Evolutionary conservation across 2,113 vertebrate species (phyloP).

Genomic region (Podilymbus podiceps): DNA sequence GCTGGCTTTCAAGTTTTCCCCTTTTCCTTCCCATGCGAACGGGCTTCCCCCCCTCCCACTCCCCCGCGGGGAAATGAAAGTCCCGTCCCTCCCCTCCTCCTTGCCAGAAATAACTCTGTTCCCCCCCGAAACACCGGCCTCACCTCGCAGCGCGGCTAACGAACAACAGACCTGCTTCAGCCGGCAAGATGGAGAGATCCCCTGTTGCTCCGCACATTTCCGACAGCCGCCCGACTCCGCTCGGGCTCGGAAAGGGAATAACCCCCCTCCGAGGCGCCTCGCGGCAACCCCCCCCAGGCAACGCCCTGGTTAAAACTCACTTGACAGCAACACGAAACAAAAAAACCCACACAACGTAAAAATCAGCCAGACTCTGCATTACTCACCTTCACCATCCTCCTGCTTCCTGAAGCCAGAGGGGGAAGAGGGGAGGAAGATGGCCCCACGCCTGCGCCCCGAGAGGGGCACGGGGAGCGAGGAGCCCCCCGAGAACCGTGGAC

Average conservation of each 20-base stretch:
- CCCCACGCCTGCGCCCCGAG: neutral
- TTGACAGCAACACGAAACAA: too few species aligned
- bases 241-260: neutral
- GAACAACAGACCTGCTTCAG: neutral
- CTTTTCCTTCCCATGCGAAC: neutral
- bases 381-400: neutral
- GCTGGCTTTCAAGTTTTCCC: neutral
- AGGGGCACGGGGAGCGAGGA: neutral
- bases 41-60: too few species aligned
- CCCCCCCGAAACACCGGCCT: neutral
- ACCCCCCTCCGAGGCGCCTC: neutral
- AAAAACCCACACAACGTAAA: neutral
- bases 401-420: neutral
- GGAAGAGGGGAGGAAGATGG: neutral
- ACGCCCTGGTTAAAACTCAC: neutral
- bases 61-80: neutral
- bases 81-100: neutral
- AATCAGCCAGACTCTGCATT: neutral
- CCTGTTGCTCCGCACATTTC: neutral
- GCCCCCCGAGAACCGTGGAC: neutral
- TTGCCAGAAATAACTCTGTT: neutral
- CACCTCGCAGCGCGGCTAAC: neutral
- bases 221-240: accelerated
- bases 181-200: neutral
- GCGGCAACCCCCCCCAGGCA: too few species aligned